Percentiles rank a stretch among this genome's conserved stretches.
Conservation (phyloP, 2,113 vertebrate species). For the Xiphophorus couchianus region DNA sequence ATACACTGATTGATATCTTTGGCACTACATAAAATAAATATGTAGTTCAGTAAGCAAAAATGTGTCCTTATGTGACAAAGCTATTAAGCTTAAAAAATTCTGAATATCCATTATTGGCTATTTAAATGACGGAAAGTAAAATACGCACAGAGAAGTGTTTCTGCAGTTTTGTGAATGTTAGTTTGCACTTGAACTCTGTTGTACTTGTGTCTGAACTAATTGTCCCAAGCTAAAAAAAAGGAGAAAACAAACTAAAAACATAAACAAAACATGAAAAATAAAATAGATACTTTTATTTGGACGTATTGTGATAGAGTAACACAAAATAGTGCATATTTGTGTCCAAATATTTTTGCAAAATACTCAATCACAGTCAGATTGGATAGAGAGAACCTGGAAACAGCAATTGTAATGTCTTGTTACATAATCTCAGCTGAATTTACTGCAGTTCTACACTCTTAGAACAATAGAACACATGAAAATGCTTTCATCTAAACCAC, state of each 20-base stretch:
- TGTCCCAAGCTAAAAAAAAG: not conserved
- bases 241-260: not conserved
- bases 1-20: not conserved
- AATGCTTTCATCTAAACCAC: not conserved
- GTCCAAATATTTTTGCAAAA: not conserved
- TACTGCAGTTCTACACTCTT: not conserved
- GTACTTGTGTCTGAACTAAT: conserved; percentile 12
- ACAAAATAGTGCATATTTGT: not conserved
- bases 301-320: not conserved
- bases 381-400: not conserved
- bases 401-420: not conserved
- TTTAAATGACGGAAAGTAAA: conserved; percentile 27
- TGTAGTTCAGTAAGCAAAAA: not conserved
- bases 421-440: not conserved
- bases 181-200: conserved; percentile 5
- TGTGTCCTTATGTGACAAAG: too few species aligned
- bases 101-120: conserved; percentile 7
- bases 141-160: not conserved
- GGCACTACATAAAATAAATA: not conserved
- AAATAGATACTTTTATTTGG: not conserved
- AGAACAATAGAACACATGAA: not conserved
- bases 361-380: not conserved
- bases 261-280: not conserved
- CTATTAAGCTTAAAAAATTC: not conserved
- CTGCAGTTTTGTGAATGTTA: conserved; percentile 14